phyloP scores from a whole-genome alignment of 2,888 invertebrate species.

The Augiades crinisus region DNA sequence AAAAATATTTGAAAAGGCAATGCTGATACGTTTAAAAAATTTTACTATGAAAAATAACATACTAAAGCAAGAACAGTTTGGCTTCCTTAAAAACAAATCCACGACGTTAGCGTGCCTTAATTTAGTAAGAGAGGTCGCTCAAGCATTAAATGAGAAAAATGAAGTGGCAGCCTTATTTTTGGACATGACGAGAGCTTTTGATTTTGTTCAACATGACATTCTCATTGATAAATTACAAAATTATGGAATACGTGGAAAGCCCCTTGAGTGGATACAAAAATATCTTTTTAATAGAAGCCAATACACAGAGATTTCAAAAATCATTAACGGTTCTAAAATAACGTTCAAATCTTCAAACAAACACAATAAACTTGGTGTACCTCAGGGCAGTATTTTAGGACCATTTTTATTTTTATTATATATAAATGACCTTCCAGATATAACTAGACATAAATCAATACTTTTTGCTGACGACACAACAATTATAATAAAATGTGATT shows the following conservation, averaged over 20 bases:
- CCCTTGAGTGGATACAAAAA: neutral
- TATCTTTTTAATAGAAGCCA: neutral
- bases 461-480: slow-evolving; percentile 27
- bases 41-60: neutral
- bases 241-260: neutral
- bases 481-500: slow-evolving; percentile 2
- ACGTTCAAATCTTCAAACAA: neutral
- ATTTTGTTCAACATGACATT: neutral
- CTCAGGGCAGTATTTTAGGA: slow-evolving; percentile 25
- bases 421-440: slow-evolving; percentile 25
- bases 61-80: neutral
- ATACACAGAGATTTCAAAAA: neutral
- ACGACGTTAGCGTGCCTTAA: slow-evolving; percentile 1
- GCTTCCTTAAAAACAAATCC: neutral
- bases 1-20: slow-evolving; percentile 1
- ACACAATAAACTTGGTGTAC: slow-evolving; percentile 16
- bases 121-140: neutral
- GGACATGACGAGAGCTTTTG: slow-evolving; percentile 2
- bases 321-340: neutral
- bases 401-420: slow-evolving; percentile 25
- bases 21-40: neutral
- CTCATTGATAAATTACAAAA: neutral
- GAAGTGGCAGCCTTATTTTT: slow-evolving; percentile 1
- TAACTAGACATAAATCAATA: slow-evolving; percentile 7
- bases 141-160: neutral